Percentiles rank a stretch among this genome's conserved stretches.
Evolutionary conservation across 2,888 invertebrate species (phyloP).

Genomic region (Polydrusus tereticollis): DNA sequence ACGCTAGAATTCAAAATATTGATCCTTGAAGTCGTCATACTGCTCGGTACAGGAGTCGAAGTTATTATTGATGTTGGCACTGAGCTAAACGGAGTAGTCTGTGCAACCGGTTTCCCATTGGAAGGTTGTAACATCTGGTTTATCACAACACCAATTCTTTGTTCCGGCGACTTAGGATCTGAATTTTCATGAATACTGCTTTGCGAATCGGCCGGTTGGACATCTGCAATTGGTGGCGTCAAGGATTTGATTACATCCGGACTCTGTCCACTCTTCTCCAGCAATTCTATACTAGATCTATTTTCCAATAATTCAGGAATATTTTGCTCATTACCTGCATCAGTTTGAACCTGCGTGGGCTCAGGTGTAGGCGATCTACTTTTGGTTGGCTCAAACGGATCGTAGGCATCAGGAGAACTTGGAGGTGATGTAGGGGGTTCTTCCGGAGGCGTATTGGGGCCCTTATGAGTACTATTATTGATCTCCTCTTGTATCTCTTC

Average conservation of each 20-base stretch:
- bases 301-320: slow-evolving; percentile 34
- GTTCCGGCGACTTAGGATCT: slow-evolving; percentile 60
- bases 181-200: slow-evolving; percentile 61
- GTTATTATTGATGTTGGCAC: slow-evolving; percentile 59
- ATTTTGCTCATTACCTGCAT: slow-evolving; percentile 45
- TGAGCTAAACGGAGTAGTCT: slow-evolving; percentile 62
- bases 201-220: slow-evolving; percentile 67
- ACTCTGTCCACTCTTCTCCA: slow-evolving; percentile 57
- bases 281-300: slow-evolving; percentile 48
- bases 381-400: slow-evolving; percentile 93
- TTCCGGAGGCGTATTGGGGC: slow-evolving; percentile 81
- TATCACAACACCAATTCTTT: slow-evolving; percentile 53
- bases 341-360: slow-evolving; percentile 55
- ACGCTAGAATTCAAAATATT: slow-evolving; percentile 64
- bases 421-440: slow-evolving; percentile 78
- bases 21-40: slow-evolving; percentile 60
- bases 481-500: slow-evolving; percentile 57
- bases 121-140: slow-evolving; percentile 55
- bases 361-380: slow-evolving; percentile 78
- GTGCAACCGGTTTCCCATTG: slow-evolving; percentile 61
- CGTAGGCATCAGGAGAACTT: slow-evolving; percentile 86
- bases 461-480: slow-evolving; percentile 68
- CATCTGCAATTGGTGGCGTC: slow-evolving; percentile 62
- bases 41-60: slow-evolving; percentile 62
- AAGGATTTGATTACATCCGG: slow-evolving; percentile 58